phyloP scores from a whole-genome alignment of 2,797 vertebrate genomes.

The Morus bassanus region DNA sequence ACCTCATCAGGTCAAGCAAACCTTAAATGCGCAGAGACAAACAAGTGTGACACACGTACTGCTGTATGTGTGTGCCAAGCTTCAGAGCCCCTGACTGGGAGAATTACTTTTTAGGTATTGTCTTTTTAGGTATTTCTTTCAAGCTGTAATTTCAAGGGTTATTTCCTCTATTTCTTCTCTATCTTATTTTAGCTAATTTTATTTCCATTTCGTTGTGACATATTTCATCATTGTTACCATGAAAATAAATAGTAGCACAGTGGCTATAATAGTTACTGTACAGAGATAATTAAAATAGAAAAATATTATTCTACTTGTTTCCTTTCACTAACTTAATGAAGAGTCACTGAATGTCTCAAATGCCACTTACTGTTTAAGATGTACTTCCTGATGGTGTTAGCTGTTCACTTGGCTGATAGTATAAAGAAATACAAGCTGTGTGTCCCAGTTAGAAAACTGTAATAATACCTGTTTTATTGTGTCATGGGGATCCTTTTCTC shows the following conservation, averaged over 20 bases:
- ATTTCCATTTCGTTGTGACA: not conserved
- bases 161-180: not conserved
- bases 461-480: not conserved
- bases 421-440: not conserved
- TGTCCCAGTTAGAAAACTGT: not conserved
- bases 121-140: not conserved
- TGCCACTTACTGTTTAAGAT: not conserved
- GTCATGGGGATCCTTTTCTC: not conserved
- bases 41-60: rapidly evolving
- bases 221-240: not conserved
- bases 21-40: not conserved
- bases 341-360: slow-evolving; percentile 1
- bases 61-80: not conserved
- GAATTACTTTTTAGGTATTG: not conserved
- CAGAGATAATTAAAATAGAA: slow-evolving; percentile 20
- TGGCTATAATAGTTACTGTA: not conserved
- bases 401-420: not conserved
- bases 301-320: slow-evolving; percentile 15
- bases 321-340: slow-evolving; percentile 31
- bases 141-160: not conserved
- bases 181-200: not conserved
- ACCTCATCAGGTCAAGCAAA: not conserved
- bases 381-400: not conserved
- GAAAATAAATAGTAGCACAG: not conserved
- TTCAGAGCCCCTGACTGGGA: not conserved